phyloP scores from a whole-genome alignment of 2,888 invertebrate species.

The Sussaba pulchella region DNA sequence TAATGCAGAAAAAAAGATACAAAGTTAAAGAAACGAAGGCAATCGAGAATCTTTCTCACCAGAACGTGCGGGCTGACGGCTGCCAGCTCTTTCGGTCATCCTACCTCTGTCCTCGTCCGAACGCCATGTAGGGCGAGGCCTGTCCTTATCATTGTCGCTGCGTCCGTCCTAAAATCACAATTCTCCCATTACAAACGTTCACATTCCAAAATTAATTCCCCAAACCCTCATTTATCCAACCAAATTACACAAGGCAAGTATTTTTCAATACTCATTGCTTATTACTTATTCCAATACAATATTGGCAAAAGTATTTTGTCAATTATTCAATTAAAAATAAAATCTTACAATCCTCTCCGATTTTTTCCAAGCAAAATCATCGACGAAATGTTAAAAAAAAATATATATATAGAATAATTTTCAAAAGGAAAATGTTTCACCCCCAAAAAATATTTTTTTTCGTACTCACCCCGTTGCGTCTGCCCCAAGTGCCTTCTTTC shows the following conservation, averaged over 20 bases:
- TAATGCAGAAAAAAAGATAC: background rate
- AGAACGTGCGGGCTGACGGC: slow-evolving; percentile 71
- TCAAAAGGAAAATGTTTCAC: no score
- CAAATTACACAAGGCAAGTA: background rate
- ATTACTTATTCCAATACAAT: no score
- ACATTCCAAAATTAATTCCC: no score
- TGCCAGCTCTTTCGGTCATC: slow-evolving; percentile 72
- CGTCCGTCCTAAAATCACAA: slow-evolving; percentile 77
- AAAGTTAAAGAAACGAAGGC: background rate
- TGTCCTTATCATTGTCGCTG: slow-evolving; percentile 76
- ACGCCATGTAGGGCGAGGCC: slow-evolving; percentile 77
- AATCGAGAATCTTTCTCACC: slow-evolving; percentile 69
- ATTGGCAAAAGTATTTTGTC: no score
- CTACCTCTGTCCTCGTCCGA: slow-evolving; percentile 78
- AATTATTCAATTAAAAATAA: no score
- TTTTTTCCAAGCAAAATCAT: no score
- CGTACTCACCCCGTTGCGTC: slow-evolving; percentile 77
- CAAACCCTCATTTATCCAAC: no score
- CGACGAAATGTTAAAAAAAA: no score
- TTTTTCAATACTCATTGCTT: no score
- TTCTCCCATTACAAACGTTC: slow-evolving; percentile 28
- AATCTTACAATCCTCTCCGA: no score
- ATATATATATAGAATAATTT: no score
- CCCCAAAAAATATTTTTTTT: no score
- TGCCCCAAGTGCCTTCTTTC: slow-evolving; percentile 77